Base-by-base conservation (phyloP, 2,113 vertebrate genomes). In the Numida meleagris region DNA sequence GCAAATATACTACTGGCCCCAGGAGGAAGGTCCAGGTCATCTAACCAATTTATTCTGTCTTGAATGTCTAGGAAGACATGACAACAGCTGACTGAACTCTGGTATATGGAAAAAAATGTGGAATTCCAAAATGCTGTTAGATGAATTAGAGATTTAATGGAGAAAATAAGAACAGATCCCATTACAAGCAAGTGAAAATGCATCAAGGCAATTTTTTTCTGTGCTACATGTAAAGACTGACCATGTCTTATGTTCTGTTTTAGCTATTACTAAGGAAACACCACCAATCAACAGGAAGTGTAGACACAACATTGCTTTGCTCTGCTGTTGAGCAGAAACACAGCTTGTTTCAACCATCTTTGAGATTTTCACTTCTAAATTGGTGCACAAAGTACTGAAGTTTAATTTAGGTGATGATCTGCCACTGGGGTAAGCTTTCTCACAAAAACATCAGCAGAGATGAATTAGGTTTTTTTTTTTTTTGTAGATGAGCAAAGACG, bases 41-140 rank as follows among this genome's bases (percentile, higher is more conserved):
- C 75, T 83, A 89, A 89, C 45, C 14, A 45, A 19, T 81, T 91
- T 93, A 84, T 95, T 97, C 84, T 73, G 50, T 70, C 45, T 70
- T 82, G 66, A 86, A 89, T 38, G 9, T 58, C 65, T 66, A 76
- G 48, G 73, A 92, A 92, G 57, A 34, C 74, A 45, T 40, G n/a
- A 42, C 57, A 68, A 62, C 62, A 72, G 34, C 75, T 61, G 73
- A 76, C 71, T 94, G 66, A 55, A 24, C 53, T 85, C 21, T 17
- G n/a, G 19, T 4, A 10, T 65, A 53, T 20, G 76, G 81, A 80
- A 90, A 90, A 53, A 95, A 75, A 14, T 4, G 10, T 82, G 67
- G 68, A 21, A 86, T 72, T 91, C 82, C 51, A 70, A 84, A 95
- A 77, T 25, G 24, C 40, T 83, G 58, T 46, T 70, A 88, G 89